These are phyloP conservation scores for Myathropa florea DNA, from an alignment of 2,888 invertebrate species.

Conservation along the genomic window DNA sequence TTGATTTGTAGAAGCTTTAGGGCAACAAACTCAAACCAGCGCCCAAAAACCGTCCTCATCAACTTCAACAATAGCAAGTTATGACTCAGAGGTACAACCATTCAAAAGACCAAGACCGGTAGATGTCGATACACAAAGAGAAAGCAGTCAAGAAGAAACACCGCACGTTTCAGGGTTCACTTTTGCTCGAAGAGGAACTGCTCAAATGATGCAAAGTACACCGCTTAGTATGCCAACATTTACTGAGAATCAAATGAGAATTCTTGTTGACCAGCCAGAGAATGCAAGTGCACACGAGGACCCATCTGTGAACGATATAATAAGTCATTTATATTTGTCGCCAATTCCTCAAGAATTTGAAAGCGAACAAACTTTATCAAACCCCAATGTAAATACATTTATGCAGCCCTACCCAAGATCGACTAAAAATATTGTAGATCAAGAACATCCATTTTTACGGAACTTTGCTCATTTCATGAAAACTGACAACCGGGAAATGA, in stretches of 20 bases:
- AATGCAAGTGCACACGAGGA: neutral
- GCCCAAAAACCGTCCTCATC: neutral
- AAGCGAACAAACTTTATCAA: neutral
- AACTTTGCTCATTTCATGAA: neutral
- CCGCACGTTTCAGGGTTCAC: neutral
- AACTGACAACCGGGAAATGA: neutral
- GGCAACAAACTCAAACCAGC: neutral
- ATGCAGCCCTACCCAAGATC: neutral
- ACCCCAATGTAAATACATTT: neutral
- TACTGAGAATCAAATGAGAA: neutral
- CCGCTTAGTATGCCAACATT: constrained; percentile 20
- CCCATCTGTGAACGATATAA: constrained; percentile 13
- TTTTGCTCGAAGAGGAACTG: neutral
- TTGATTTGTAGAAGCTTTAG: neutral
- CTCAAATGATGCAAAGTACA: constrained; percentile 51
- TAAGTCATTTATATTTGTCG: constrained; percentile 45
- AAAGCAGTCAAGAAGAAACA: neutral
- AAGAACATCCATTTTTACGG: neutral
- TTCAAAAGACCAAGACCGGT: neutral
- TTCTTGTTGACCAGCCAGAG: neutral
- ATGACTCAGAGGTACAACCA: neutral
- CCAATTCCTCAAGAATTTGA: constrained; percentile 7
- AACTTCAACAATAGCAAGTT: neutral
- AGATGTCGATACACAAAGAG: neutral
- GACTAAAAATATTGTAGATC: neutral